A percentile compares a stretch with the other conserved stretches of the same genome.
These are phyloP conservation scores for Petroica traversi DNA, from an alignment of 2,113 vertebrate genomes.

Conservation along the genomic window DNA sequence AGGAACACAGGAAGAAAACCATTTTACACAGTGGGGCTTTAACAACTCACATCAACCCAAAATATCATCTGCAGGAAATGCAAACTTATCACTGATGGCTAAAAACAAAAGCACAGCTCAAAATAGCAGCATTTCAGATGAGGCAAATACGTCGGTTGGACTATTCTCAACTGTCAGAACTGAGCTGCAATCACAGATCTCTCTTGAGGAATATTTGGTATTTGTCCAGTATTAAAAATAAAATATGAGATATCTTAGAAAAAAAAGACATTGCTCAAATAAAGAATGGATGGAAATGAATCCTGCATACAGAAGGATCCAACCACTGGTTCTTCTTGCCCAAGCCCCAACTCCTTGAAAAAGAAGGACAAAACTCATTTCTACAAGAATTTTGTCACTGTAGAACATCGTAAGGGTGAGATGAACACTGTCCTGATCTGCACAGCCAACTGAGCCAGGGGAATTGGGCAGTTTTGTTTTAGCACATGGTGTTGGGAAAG, in stretches of 20 bases:
- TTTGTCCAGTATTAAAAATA: conserved; percentile 37
- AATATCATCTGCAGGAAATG: conserved; percentile 4
- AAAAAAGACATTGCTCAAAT: neutral
- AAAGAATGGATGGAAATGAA: neutral
- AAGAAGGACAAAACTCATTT: neutral
- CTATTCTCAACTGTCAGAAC: conserved; percentile 20
- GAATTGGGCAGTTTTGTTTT: fast-evolving
- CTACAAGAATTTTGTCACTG: neutral
- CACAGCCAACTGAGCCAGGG: neutral
- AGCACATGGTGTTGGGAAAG: neutral
- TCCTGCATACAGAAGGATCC: neutral
- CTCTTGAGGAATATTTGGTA: conserved; percentile 27
- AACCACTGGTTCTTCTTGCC: neutral
- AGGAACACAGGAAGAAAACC: neutral
- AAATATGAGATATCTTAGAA: neutral
- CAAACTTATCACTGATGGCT: neutral
- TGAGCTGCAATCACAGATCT: neutral
- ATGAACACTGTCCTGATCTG: neutral
- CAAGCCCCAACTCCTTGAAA: neutral
- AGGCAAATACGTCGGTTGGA: neutral
- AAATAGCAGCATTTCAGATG: conserved; percentile 26
- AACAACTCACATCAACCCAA: neutral
- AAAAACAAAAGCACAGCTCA: conserved; percentile 32
- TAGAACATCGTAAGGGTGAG: neutral
- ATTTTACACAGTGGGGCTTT: neutral